Evolutionary conservation across 2,113 vertebrate species (phyloP), one percentile per base, ranked within the genome.

Genomic region (Phalacrocorax carbo): DNA sequence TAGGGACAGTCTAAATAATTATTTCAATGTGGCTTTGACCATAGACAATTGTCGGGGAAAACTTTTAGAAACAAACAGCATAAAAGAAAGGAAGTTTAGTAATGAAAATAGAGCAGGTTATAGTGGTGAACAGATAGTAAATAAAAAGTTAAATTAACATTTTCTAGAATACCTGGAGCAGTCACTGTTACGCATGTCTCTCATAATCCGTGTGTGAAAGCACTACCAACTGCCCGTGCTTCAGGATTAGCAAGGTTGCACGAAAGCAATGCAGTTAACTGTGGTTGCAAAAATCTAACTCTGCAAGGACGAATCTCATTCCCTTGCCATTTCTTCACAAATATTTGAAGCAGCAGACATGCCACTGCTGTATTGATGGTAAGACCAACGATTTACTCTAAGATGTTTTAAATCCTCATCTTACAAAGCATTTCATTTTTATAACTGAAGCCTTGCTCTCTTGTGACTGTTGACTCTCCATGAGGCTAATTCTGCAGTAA

Each of bases 401-500:
- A 82, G 55, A 71, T 60, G 42, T 64, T 95, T 96, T 76, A 90
- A 90, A 94, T 52, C 26, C 57, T 22, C 11, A 0, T 88, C 49
- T 95, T 54, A 91, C 23, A 87, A 94, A 93, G 38, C 84, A 86
- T 96, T 96, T 86, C 71, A 13, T 90, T 95, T 94, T 91, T 68
- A n/a, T 80, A 88, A 78, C 70, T 80, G 86, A 93, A 87, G n/a
- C 58, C 75, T 86, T 93, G 95, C 90, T 89, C 94, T 88, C 93
- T 83, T 0, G 5, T 97, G 93, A 88, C 87, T 96, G 70, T 94
- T 96, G 94, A 94, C 85, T 95, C 92, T 91, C 93, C 79, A 76
- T 94, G 90, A 89, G 93, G 90, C 93, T 88, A 93, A 93, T 95
- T 95, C 87, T 75, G 66, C 84, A 81, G 91, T 96, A 97, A 96